phyloP scores from a whole-genome alignment of 2,888 invertebrate species.

The Amiota communis region DNA sequence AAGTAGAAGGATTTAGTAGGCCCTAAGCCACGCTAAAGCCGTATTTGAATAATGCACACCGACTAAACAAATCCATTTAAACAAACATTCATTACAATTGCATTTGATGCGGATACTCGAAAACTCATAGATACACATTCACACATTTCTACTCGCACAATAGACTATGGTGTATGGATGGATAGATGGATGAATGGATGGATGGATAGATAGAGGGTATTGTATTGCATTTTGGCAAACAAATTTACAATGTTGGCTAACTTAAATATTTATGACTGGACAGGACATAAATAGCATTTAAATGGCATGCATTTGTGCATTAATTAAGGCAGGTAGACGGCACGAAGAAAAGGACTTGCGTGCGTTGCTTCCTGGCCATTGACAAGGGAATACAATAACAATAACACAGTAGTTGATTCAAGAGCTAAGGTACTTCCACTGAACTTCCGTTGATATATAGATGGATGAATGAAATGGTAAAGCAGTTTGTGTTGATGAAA shows the following conservation, averaged over 20 bases:
- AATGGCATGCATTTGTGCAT: slow-evolving; percentile 18
- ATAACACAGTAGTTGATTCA: slow-evolving; percentile 7
- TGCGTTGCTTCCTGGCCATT: no score
- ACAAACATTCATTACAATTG: slow-evolving; percentile 9
- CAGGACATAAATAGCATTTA: slow-evolving; percentile 28
- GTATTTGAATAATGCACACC: slow-evolving; percentile 16
- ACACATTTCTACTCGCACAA: background rate
- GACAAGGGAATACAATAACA: no score
- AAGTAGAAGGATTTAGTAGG: background rate
- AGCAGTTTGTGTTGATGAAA: background rate
- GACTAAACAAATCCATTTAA: slow-evolving; percentile 24
- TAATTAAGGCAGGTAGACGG: background rate
- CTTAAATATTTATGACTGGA: slow-evolving; percentile 30
- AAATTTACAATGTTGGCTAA: slow-evolving; percentile 11
- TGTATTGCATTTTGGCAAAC: no score
- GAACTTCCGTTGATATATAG: no score
- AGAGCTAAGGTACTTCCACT: slow-evolving; percentile 14
- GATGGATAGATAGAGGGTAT: no score
- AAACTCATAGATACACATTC: background rate
- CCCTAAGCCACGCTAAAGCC: background rate
- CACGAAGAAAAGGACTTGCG: no score
- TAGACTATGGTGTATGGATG: no score
- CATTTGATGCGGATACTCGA: no score
- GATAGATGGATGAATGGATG: no score
- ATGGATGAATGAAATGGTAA: background rate